These are phyloP conservation scores for Amblyjoppa fuscipennis DNA, from an alignment of 2,888 invertebrate species.

Conservation along the genomic window DNA sequence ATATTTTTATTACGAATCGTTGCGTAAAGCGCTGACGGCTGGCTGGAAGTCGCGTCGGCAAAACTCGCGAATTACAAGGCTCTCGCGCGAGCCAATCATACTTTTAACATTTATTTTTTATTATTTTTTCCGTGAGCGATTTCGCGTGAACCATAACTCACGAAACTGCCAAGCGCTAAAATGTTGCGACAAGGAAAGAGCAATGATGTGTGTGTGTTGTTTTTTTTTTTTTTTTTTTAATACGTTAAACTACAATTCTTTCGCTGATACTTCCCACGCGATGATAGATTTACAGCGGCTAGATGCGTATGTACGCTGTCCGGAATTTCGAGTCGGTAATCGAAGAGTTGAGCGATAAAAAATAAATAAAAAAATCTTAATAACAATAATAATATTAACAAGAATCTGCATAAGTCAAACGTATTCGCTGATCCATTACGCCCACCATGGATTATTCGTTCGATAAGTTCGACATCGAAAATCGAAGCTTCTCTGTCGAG, in stretches of 20 bases:
- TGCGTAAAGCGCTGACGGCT: constrained; percentile 26
- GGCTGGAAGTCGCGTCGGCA: constrained; percentile 13
- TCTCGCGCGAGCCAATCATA: constrained; percentile 6
- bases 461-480: constrained; percentile 17
- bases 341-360: constrained; percentile 4
- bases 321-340: neutral
- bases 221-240: neutral
- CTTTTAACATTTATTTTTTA: neutral
- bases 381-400: neutral
- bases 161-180: constrained; percentile 11
- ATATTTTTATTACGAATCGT: constrained; percentile 14
- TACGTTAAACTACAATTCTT: neutral
- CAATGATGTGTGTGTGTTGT: neutral
- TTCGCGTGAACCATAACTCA: constrained; percentile 27
- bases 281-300: neutral
- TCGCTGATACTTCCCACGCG: neutral
- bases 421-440: neutral
- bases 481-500: constrained; percentile 1
- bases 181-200: constrained; percentile 5
- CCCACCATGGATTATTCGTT: constrained; percentile 32
- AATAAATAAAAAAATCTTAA: too few species aligned
- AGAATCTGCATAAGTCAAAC: neutral
- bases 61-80: constrained; percentile 43
- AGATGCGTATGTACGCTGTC: neutral
- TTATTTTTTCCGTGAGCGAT: constrained; percentile 1